These are phyloP conservation scores for Macquaria ambigua DNA, from an alignment of 2,113 vertebrate species.

Conservation along the genomic window DNA sequence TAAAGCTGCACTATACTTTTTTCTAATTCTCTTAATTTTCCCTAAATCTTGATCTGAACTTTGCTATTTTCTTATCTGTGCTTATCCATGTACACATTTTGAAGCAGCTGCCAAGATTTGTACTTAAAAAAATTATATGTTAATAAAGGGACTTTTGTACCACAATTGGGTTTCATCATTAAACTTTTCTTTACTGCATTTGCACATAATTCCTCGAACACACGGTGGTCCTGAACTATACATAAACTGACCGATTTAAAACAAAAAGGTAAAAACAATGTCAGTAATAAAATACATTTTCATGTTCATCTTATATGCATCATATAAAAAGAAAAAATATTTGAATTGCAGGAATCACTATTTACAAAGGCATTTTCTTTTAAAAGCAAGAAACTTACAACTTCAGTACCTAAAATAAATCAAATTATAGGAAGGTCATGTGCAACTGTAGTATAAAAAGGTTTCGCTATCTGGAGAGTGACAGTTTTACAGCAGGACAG, in stretches of 20 bases:
- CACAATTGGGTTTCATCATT: slow-evolving; percentile 32
- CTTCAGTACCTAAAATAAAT: slow-evolving; percentile 71
- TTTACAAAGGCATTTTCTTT: slow-evolving; percentile 71
- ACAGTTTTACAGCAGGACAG: slow-evolving; percentile 59
- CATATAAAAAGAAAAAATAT: slow-evolving; percentile 64
- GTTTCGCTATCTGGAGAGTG: slow-evolving; percentile 32
- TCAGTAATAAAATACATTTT: slow-evolving; percentile 74
- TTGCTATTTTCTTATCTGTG: slow-evolving; percentile 59
- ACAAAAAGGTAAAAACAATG: slow-evolving; percentile 27
- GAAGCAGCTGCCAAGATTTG: slow-evolving; percentile 69
- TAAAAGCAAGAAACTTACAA: slow-evolving; percentile 51
- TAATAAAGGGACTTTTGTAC: slow-evolving; percentile 79
- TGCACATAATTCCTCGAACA: slow-evolving; percentile 50
- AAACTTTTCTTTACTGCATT: slow-evolving; percentile 71
- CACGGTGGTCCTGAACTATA: slow-evolving; percentile 16
- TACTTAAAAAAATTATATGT: slow-evolving; percentile 62
- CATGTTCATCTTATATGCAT: slow-evolving; percentile 44
- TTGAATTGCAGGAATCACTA: slow-evolving; percentile 48
- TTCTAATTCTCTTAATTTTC: slow-evolving; percentile 49
- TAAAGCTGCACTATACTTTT: slow-evolving; percentile 32
- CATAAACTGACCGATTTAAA: slow-evolving; percentile 35
- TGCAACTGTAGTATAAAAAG: slow-evolving; percentile 67
- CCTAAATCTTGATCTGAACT: slow-evolving; percentile 34
- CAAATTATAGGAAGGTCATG: slow-evolving; percentile 45
- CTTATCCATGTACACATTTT: slow-evolving; percentile 42